Percentiles rank a stretch among this genome's conserved stretches.
These are phyloP conservation scores for Agonopterix heracliana DNA, from an alignment of 2,888 invertebrate species.

Conservation along the genomic window DNA sequence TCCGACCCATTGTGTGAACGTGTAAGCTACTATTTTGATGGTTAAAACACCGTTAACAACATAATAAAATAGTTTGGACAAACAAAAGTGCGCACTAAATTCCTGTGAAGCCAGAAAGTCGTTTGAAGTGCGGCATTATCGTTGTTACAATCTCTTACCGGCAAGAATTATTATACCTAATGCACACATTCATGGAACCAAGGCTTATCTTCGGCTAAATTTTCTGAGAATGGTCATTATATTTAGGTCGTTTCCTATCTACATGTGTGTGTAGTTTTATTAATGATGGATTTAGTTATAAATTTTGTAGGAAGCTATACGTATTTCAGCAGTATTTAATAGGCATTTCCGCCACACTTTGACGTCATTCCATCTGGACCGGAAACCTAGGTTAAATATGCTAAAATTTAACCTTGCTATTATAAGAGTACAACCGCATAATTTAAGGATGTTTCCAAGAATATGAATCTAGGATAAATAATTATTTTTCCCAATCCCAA, in stretches of 20 bases:
- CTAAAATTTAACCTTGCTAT: too few relatives aligned
- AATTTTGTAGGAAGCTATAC: too few relatives aligned
- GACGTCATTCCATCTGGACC: too few relatives aligned
- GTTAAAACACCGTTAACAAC: not conserved
- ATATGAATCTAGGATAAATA: too few relatives aligned
- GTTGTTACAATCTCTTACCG: slow-evolving; percentile 23
- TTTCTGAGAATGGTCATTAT: slow-evolving; percentile 8
- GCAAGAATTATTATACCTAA: slow-evolving; percentile 37
- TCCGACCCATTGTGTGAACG: too few relatives aligned
- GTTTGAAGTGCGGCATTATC: slow-evolving; percentile 23
- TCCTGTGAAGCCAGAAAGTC: slow-evolving; percentile 24
- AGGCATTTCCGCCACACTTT: too few relatives aligned
- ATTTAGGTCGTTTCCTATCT: not conserved
- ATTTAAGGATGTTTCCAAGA: too few relatives aligned
- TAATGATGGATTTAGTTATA: not conserved
- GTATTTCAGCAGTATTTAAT: too few relatives aligned
- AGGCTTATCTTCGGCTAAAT: slow-evolving; percentile 5
- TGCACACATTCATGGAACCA: slow-evolving; percentile 26
- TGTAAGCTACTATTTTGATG: too few relatives aligned
- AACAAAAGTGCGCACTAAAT: slow-evolving; percentile 13
- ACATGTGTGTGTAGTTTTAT: not conserved
- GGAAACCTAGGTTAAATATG: too few relatives aligned
- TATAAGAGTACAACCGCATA: too few relatives aligned
- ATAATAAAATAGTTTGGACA: slow-evolving; percentile 8
- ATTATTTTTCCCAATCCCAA: too few relatives aligned